Evolutionary conservation across 2,888 invertebrate species (phyloP).

Genomic region (Bimastos eiseni): DNA sequence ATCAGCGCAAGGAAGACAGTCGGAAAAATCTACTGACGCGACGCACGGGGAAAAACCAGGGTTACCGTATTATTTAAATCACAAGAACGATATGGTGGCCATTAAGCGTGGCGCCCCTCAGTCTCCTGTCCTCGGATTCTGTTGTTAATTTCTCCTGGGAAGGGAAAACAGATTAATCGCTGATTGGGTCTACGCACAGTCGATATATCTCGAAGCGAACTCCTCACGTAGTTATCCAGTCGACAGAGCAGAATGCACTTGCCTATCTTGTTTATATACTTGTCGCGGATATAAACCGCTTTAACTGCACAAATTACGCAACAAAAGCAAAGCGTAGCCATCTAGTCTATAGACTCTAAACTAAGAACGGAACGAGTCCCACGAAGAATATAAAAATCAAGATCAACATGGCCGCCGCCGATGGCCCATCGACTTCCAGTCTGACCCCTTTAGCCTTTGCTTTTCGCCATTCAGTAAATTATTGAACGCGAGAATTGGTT

Average conservation of each 20-base stretch:
- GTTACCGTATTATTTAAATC: not conserved
- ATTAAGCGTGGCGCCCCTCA: not conserved
- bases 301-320: not conserved
- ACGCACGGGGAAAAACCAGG: not conserved
- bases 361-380: not conserved
- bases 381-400: not conserved
- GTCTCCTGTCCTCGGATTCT: not conserved
- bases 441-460: not conserved
- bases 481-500: not conserved
- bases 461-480: not conserved
- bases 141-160: not conserved
- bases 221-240: not conserved
- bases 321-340: not conserved
- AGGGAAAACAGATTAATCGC: not conserved
- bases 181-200: not conserved
- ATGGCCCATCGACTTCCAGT: not conserved
- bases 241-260: not conserved
- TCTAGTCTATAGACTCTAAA: too few species aligned
- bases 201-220: not conserved
- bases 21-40: not conserved
- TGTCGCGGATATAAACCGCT: not conserved
- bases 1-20: not conserved
- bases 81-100: slow-evolving; percentile 3
- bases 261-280: not conserved
- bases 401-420: not conserved